Conservation (phyloP, 2,113 vertebrate genomes). For the Glareola pratincola region DNA sequence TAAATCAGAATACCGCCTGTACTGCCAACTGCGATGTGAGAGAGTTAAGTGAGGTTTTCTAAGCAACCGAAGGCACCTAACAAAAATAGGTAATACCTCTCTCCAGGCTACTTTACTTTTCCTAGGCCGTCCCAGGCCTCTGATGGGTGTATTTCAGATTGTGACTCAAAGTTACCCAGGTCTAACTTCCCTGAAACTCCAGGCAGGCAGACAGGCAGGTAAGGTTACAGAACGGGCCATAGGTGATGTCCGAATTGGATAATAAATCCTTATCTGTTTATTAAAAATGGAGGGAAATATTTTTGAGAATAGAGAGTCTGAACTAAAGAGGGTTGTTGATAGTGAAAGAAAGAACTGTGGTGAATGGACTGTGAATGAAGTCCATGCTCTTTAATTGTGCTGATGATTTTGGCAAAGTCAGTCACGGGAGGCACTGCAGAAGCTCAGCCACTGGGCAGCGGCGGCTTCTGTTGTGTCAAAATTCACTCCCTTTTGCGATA, state of each 20-base stretch:
- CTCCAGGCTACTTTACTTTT: not conserved
- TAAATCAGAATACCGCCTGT: conserved; percentile 8
- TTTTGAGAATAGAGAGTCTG: not conserved
- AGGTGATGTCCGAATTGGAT: not conserved
- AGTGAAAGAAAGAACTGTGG: not conserved
- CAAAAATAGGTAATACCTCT: not conserved
- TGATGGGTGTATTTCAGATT: not conserved
- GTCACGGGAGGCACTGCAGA: not conserved
- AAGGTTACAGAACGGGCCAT: not conserved
- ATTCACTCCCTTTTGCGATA: not conserved
- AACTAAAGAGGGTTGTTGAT: not conserved
- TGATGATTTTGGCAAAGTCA: not conserved
- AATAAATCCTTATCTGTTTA: not conserved
- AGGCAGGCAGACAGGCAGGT: not conserved
- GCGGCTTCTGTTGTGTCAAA: not conserved
- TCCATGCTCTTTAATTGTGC: not conserved
- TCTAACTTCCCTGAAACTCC: not conserved
- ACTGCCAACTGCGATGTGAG: not conserved
- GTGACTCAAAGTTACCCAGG: not conserved
- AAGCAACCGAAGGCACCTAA: not conserved
- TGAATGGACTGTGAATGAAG: not conserved
- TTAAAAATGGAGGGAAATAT: not conserved
- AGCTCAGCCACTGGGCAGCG: not conserved
- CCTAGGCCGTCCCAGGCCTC: not conserved
- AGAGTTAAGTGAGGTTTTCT: not conserved